Conservation (phyloP, 2,888 invertebrate species). For the Imbricaverruca yamaguchii region DNA sequence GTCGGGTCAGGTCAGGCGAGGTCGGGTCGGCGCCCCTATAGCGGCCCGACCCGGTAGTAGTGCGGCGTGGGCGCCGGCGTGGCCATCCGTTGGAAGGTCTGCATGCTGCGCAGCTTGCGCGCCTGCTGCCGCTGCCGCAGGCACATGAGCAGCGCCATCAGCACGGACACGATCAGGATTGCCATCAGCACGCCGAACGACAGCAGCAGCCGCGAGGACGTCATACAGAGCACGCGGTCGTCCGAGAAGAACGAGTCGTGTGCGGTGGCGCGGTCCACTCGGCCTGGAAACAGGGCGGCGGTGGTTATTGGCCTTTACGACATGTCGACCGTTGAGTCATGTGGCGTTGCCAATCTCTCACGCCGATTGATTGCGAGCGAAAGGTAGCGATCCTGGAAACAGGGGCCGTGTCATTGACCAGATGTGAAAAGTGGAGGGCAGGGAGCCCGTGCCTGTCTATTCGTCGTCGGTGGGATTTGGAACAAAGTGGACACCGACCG, state of each 20-base stretch:
- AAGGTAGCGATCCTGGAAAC: no score
- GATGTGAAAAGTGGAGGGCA: no score
- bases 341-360: no score
- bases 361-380: no score
- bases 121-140: conserved; percentile 27
- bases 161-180: conserved; percentile 60
- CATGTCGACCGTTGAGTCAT: no score
- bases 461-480: no score
- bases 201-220: conserved; percentile 66
- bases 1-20: no score
- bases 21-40: not conserved
- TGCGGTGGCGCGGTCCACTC: not conserved
- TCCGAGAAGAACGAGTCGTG: conserved; percentile 18
- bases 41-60: not conserved
- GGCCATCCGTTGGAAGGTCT: conserved; percentile 9
- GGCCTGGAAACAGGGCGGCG: no score
- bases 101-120: not conserved
- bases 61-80: conserved; percentile 9
- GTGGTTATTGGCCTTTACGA: no score
- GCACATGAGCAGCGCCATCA: conserved; percentile 36
- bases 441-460: no score
- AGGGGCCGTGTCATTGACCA: no score
- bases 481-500: no score
- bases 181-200: conserved; percentile 64
- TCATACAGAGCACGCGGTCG: conserved; percentile 55